Percentiles rank a stretch among this genome's conserved stretches.
Evolutionary conservation across 2,113 vertebrate species (phyloP).

Genomic region (Ictalurus furcatus): DNA sequence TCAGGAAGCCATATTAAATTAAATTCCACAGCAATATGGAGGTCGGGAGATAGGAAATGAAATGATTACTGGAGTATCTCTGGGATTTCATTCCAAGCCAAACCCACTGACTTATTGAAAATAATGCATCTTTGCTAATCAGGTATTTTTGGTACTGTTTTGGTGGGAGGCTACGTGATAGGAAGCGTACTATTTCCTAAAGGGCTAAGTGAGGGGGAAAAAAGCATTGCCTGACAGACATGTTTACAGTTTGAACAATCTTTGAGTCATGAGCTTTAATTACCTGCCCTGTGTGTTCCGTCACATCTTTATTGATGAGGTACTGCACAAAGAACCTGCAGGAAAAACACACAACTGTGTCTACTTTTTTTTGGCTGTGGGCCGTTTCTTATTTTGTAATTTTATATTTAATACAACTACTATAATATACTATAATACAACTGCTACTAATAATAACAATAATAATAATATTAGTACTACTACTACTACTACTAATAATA

Average conservation of each 20-base stretch:
- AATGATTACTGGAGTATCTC: background rate
- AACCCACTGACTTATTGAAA: background rate
- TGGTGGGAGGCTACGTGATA: background rate
- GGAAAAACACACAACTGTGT: conserved; percentile 27
- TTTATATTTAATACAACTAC: background rate
- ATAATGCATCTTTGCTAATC: background rate
- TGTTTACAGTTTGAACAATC: background rate
- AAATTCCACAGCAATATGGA: background rate
- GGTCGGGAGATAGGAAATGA: background rate
- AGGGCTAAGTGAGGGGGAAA: background rate
- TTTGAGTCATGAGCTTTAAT: background rate
- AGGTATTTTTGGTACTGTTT: background rate
- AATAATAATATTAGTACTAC: background rate
- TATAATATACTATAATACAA: background rate
- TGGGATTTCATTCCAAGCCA: background rate
- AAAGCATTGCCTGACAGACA: background rate
- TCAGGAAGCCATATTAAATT: background rate
- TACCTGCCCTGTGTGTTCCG: conserved; percentile 78
- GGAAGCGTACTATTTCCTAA: background rate
- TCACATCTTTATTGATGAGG: conserved; percentile 78
- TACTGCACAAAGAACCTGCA: conserved; percentile 77
- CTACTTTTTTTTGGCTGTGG: background rate
- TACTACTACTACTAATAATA: background rate
- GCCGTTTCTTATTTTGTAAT: background rate
- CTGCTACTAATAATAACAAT: no score